phyloP scores from a whole-genome alignment of 2,113 vertebrate genomes.

The Sminthopsis crassicaudata region DNA sequence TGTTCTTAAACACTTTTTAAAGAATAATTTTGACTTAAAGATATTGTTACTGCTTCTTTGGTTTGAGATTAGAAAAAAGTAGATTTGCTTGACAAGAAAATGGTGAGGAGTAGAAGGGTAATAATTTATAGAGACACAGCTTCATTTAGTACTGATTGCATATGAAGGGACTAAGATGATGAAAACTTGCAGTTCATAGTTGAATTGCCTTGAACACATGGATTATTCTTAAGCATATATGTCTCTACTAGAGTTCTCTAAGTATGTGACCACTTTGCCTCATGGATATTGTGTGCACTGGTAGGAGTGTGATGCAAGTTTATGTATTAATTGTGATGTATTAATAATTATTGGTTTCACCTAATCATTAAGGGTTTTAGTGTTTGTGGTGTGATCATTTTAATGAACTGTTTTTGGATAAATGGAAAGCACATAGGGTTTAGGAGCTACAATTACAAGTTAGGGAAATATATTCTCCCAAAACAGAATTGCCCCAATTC shows the following conservation, averaged over 20 bases:
- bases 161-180: not conserved
- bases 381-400: not conserved
- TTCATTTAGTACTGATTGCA: not conserved
- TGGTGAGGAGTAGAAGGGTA: not conserved
- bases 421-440: not conserved
- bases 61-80: not conserved
- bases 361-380: not conserved
- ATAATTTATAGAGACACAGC: not conserved
- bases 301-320: not conserved
- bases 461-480: not conserved
- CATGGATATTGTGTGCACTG: not conserved
- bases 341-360: not conserved
- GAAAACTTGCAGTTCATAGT: not conserved
- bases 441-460: not conserved
- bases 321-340: not conserved
- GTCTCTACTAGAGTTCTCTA: not conserved
- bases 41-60: not conserved
- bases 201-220: not conserved
- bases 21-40: not conserved
- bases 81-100: not conserved
- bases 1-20: not conserved
- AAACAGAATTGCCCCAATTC: not conserved
- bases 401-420: not conserved
- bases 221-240: not conserved
- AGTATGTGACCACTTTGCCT: not conserved